phyloP scores from a whole-genome alignment of 2,113 vertebrate species.

The Bos taurus region DNA sequence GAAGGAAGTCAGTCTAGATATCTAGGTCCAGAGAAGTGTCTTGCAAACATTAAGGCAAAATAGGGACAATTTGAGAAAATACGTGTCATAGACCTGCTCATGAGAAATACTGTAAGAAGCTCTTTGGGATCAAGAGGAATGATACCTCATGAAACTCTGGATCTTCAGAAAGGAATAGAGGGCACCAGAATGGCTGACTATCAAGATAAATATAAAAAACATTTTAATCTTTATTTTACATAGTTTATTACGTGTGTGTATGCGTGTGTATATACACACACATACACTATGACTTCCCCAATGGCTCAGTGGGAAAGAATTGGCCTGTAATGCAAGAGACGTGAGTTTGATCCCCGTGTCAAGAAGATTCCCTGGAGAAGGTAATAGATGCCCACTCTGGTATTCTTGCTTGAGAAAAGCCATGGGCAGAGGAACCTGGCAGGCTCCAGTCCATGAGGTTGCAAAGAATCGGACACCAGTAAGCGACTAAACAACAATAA shows the following conservation, averaged over 20 bases:
- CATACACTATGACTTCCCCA: background rate
- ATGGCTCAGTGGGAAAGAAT: background rate
- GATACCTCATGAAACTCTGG: background rate
- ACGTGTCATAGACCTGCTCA: background rate
- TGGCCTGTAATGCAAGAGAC: background rate
- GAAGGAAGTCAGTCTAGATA: background rate
- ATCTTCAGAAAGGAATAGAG: background rate
- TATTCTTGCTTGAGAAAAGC: background rate
- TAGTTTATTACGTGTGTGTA: background rate
- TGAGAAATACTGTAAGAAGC: background rate
- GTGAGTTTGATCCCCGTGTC: background rate
- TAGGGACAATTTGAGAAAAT: background rate
- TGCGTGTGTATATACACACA: no score
- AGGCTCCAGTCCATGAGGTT: background rate
- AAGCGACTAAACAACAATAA: fast-evolving
- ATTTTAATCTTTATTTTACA: background rate
- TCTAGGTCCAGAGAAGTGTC: background rate
- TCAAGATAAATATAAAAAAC: background rate
- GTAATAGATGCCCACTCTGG: background rate
- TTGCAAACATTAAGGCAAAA: background rate
- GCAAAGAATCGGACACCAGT: background rate
- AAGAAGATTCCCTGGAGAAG: background rate
- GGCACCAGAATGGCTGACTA: background rate
- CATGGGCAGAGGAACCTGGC: background rate
- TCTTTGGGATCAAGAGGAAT: background rate